Conservation (phyloP, 2,113 vertebrate genomes). For the Fregetta grallaria region DNA sequence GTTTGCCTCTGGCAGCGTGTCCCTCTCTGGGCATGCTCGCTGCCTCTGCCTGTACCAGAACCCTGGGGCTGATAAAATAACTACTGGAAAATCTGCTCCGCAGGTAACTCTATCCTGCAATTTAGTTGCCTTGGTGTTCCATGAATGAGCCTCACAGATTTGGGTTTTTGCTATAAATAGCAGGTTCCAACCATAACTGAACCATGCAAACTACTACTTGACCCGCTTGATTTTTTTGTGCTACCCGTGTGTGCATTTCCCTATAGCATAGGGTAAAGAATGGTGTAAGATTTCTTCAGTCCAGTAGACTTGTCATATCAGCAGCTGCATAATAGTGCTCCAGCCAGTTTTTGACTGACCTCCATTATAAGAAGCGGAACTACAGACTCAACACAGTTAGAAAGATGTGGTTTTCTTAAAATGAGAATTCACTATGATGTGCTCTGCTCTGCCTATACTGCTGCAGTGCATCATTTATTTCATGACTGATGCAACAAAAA, state of each 20-base stretch:
- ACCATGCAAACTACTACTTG: not conserved
- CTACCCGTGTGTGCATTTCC: rapidly evolving
- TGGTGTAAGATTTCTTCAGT: not conserved
- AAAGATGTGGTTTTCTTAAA: not conserved
- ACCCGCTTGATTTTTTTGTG: not conserved
- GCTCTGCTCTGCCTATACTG: not conserved
- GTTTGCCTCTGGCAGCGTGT: rapidly evolving
- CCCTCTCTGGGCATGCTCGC: rapidly evolving
- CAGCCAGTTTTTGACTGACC: not conserved
- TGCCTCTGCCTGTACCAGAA: not conserved
- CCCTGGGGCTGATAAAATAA: not conserved
- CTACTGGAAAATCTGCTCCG: not conserved
- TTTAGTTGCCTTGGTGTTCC: not conserved
- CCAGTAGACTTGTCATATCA: rapidly evolving
- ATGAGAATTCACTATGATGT: not conserved
- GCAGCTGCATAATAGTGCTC: not conserved
- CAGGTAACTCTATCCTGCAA: not conserved
- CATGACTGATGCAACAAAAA: not conserved
- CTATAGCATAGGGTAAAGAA: not conserved
- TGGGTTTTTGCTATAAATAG: not conserved
- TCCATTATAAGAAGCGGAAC: not conserved
- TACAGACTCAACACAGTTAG: not conserved
- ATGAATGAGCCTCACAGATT: not conserved
- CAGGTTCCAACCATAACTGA: not conserved
- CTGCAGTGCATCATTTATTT: not conserved